Evolutionary conservation across 2,888 invertebrate genomes (phyloP).

Genomic region (Lymantria dispar): DNA sequence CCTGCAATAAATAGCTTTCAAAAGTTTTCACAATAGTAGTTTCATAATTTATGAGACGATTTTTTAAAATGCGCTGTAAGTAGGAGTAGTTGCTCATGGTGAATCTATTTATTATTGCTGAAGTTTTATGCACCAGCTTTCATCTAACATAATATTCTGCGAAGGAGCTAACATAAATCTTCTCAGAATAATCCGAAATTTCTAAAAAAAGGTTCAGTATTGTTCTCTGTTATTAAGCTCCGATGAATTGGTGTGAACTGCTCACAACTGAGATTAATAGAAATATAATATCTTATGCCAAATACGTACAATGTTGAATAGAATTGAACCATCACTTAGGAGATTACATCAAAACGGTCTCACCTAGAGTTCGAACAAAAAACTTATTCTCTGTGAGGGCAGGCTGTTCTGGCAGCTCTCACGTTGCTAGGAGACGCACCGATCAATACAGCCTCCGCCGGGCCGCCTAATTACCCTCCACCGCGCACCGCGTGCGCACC

Average conservation of each 20-base stretch:
- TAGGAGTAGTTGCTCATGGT: neutral
- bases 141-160: too few relatives aligned
- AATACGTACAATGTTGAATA: conserved; percentile 53
- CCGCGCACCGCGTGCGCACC: conserved; percentile 32
- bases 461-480: conserved; percentile 78
- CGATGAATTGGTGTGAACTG: conserved; percentile 10
- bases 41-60: neutral
- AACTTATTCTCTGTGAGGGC: conserved; percentile 62
- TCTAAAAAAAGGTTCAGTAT: too few relatives aligned
- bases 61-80: neutral
- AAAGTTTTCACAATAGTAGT: neutral
- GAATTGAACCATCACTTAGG: conserved; percentile 70
- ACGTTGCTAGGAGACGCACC: conserved; percentile 78
- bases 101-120: neutral
- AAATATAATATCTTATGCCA: conserved; percentile 37
- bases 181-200: too few relatives aligned
- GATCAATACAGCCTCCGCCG: conserved; percentile 82
- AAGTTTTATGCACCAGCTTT: too few relatives aligned
- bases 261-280: conserved; percentile 42
- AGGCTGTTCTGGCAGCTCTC: conserved; percentile 74
- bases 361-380: conserved; percentile 76
- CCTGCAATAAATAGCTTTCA: too few relatives aligned
- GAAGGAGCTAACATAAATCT: too few relatives aligned
- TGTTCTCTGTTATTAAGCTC: conserved; percentile 7
- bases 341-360: conserved; percentile 76